A percentile compares a stretch with the other conserved stretches of the same genome.
Conservation (phyloP, 2,888 invertebrate genomes). For the Aradus depressus region DNA sequence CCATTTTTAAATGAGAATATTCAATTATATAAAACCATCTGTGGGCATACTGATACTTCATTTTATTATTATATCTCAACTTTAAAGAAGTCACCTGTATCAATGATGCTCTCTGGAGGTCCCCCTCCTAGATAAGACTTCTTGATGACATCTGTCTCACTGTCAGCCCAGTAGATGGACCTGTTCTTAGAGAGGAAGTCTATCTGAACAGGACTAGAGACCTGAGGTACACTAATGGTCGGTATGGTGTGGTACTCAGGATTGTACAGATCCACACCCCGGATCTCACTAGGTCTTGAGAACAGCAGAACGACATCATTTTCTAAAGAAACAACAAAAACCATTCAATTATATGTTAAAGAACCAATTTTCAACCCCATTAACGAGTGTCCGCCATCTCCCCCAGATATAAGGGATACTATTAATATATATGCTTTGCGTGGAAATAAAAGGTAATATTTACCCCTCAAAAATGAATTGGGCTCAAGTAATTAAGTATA, state of each 20-base stretch:
- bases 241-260: slow-evolving; percentile 71
- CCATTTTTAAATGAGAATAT: too few relatives aligned
- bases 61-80: slow-evolving; percentile 30
- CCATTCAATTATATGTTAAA: neutral
- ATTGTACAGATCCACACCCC: slow-evolving; percentile 67
- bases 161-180: slow-evolving; percentile 68
- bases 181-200: slow-evolving; percentile 55
- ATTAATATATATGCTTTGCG: too few relatives aligned
- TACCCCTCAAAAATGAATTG: too few relatives aligned
- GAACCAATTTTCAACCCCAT: neutral
- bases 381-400: neutral
- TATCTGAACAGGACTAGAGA: slow-evolving; percentile 56
- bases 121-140: slow-evolving; percentile 55
- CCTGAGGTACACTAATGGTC: slow-evolving; percentile 60
- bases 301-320: slow-evolving; percentile 72
- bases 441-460: too few relatives aligned
- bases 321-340: slow-evolving; percentile 36
- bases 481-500: too few relatives aligned
- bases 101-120: slow-evolving; percentile 60
- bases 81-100: slow-evolving; percentile 44
- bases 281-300: slow-evolving; percentile 61
- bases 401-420: too few relatives aligned
- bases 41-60: too few relatives aligned
- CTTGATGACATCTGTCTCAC: slow-evolving; percentile 62
- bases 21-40: too few relatives aligned